A percentile compares a stretch with the other conserved stretches of the same genome.
These are phyloP conservation scores for Euschistus heros DNA, from an alignment of 1,140 invertebrate species.

Conservation along the genomic window DNA sequence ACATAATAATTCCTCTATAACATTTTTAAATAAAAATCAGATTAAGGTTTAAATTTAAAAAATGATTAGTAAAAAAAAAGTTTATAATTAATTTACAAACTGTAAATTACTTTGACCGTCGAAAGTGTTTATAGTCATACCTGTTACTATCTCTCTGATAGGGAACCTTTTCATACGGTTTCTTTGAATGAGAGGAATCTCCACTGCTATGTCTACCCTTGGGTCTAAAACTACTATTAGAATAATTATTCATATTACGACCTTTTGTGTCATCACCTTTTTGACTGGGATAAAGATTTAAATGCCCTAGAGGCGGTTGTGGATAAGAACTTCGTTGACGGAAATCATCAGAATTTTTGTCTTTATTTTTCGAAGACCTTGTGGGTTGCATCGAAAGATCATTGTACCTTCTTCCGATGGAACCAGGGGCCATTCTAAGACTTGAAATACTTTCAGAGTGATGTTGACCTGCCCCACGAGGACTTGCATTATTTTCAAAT, in stretches of 20 bases:
- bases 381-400: background rate
- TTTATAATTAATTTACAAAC: background rate
- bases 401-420: background rate
- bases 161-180: background rate
- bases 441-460: no score
- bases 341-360: background rate
- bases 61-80: background rate
- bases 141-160: conserved; percentile 3
- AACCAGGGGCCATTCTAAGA: background rate
- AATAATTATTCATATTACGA: background rate
- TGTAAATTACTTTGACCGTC: background rate
- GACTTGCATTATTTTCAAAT: background rate
- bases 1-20: no score
- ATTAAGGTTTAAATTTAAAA: background rate
- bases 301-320: background rate
- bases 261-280: background rate
- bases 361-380: background rate
- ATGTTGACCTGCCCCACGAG: no score
- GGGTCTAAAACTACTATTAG: background rate
- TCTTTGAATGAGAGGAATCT: background rate
- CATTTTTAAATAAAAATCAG: no score
- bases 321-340: background rate
- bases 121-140: background rate
- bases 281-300: background rate
- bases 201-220: background rate